A percentile compares a stretch with the other conserved stretches of the same genome.
Conservation (phyloP, 2,113 vertebrate genomes). For the Leuciscus idus region DNA sequence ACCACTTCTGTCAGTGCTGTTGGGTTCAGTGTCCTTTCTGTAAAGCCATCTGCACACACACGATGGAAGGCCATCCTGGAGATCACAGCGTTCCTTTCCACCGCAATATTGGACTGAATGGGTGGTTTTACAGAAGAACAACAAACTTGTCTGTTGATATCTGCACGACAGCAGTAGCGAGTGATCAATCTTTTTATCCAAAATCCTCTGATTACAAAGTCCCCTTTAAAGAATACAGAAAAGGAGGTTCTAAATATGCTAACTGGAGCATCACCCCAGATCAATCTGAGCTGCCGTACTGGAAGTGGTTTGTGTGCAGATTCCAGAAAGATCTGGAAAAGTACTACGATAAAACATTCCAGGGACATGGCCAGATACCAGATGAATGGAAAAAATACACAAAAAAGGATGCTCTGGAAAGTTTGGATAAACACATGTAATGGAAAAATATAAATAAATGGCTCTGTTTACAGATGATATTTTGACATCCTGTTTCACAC, state of each 20-base stretch:
- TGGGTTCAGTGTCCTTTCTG: slow-evolving; percentile 44
- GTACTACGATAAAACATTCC: neutral
- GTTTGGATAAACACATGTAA: slow-evolving; percentile 10
- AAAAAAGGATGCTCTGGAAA: neutral
- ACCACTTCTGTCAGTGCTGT: slow-evolving; percentile 49
- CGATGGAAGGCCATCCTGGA: slow-evolving; percentile 31
- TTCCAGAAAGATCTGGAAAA: neutral
- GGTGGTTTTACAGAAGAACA: neutral
- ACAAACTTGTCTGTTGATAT: neutral
- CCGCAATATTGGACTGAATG: neutral
- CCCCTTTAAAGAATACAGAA: neutral
- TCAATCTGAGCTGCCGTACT: neutral
- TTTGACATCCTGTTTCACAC: too few relatives aligned
- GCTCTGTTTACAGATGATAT: neutral
- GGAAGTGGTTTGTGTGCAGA: slow-evolving; percentile 15
- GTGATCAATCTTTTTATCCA: neutral
- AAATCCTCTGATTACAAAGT: fast-evolving
- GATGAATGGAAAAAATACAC: neutral
- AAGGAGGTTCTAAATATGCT: neutral
- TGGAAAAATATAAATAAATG: neutral
- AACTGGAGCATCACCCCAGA: neutral
- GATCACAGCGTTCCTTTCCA: slow-evolving; percentile 14
- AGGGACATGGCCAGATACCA: neutral
- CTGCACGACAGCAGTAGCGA: neutral
- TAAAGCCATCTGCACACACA: slow-evolving; percentile 55